These are phyloP conservation scores for Caenorhabditis doughertyi DNA, from an alignment of 2,888 invertebrate genomes.

Conservation along the genomic window DNA sequence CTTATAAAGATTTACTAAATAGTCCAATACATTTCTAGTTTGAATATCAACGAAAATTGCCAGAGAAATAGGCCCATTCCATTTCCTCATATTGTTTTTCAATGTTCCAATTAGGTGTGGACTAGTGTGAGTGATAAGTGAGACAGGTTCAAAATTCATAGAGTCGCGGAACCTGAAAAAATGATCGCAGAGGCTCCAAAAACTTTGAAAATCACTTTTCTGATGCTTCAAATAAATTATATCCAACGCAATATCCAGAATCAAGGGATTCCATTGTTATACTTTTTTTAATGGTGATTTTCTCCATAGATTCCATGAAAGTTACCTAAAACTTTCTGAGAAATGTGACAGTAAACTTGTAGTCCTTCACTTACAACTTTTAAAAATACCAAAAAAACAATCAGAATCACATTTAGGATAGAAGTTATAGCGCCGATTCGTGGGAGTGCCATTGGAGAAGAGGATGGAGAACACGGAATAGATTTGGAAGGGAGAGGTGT, in stretches of 20 bases:
- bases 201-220: not conserved
- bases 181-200: not conserved
- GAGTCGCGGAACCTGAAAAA: not conserved
- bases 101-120: not conserved
- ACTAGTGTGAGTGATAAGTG: not conserved
- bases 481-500: no score
- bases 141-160: not conserved
- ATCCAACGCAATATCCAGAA: not conserved
- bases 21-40: not conserved
- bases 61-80: not conserved
- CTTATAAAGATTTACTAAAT: not conserved
- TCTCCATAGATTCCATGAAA: no score
- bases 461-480: no score
- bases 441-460: no score
- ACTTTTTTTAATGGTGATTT: no score
- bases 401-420: no score
- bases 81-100: not conserved
- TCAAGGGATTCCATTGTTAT: not conserved
- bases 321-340: no score
- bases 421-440: no score
- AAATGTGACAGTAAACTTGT: no score
- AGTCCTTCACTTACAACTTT: no score
- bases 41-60: not conserved
- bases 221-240: not conserved
- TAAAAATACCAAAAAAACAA: no score